Base-by-base conservation (phyloP, 2,888 invertebrate genomes). In the Leucoptera coffeella region DNA sequence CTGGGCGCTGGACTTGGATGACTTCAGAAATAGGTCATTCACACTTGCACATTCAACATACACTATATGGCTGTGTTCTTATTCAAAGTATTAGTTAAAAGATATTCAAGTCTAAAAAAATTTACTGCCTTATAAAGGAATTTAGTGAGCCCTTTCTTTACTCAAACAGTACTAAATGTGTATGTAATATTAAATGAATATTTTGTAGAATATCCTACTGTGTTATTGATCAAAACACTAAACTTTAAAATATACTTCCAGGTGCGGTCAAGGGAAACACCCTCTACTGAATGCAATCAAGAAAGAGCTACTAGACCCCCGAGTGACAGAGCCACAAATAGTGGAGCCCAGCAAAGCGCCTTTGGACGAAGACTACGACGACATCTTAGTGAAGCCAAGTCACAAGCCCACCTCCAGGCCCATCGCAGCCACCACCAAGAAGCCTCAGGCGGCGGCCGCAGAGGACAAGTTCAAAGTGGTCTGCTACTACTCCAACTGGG, bases 401-500 rank as follows among this genome's bases (percentile, higher is more conserved):
- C 38, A 43, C 31, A 38, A 33, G 3, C 17, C 17, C 6, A 35
- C 35, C 21, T 38, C 45, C 13, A 34, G 41, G 1, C 25, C 31
- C 7, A 43, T 46, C 14, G 36, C 32, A 11, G 36, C 35, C 21
- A 50, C 50, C 4, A 50, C 57, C 2, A 47, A 43, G 19, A 50
- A 35, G 38, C 52, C 52, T 12, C 20, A 22, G 5, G 32, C 32
- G 26, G 32, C 38, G 9, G 32, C 27, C 3, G 38, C 35, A 4
- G 52, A 57, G 32, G 60, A 61, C 34, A 45, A 49, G 30, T 89
- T 75, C 42, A 91, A 89, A 64, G 81, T 91, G 1, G 82, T 92
- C 4, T 92, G 92, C 43, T 92, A 92, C 47, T 92, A 90, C 50
- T 91, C 91, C 0, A 92, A 92, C 46, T 93, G 92, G 92, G 89